Evolutionary conservation across 92 coral and sea anemone genomes (phyloP).

Genomic region (Scolanthus callimorphus): DNA sequence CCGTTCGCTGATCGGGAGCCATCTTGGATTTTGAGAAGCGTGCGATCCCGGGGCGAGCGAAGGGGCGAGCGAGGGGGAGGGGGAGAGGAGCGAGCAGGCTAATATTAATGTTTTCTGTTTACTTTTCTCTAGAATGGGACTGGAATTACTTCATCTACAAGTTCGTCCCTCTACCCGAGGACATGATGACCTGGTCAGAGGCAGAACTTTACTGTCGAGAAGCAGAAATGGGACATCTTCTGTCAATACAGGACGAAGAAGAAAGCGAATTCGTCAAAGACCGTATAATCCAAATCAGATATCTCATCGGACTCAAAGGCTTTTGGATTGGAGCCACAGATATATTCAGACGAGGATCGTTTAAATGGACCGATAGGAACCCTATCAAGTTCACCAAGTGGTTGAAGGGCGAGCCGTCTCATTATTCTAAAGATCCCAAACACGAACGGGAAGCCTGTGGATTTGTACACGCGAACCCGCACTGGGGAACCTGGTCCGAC

Average conservation of each 20-base stretch:
- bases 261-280: conserved; percentile 69
- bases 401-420: conserved; percentile 24
- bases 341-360: conserved; percentile 43
- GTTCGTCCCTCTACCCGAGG: conserved; percentile 54
- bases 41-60: too few relatives aligned
- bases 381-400: conserved; percentile 48
- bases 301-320: conserved; percentile 46
- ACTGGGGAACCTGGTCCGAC: conserved; percentile 76
- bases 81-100: too few relatives aligned
- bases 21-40: too few relatives aligned
- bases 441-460: conserved; percentile 51
- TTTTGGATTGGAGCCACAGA: conserved; percentile 84
- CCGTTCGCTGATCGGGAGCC: too few relatives aligned
- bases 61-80: too few relatives aligned
- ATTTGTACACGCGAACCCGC: conserved; percentile 59
- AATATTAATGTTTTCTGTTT: too few relatives aligned
- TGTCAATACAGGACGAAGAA: conserved; percentile 36
- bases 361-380: conserved; percentile 54
- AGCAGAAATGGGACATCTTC: conserved; percentile 62
- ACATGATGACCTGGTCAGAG: conserved; percentile 75
- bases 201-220: conserved; percentile 74
- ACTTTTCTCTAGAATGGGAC: conserved; percentile 51
- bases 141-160: conserved; percentile 61
- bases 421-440: background rate
- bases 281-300: conserved; percentile 48